Evolutionary conservation across 2,113 vertebrate genomes (phyloP).

Genomic region (Romanogobio albipinnatus): DNA sequence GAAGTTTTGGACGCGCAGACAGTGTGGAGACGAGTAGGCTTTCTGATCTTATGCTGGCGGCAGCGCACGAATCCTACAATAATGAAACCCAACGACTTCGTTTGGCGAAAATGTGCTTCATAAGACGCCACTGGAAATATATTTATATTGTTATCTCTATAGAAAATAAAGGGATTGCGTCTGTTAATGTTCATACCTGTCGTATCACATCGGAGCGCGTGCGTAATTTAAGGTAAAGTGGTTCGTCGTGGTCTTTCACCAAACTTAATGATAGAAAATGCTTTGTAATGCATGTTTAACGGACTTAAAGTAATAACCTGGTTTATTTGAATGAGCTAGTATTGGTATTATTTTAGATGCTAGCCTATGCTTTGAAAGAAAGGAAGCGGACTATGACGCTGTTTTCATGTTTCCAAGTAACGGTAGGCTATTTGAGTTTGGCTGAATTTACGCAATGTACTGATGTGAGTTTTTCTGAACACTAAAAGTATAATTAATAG

Average conservation of each 20-base stretch:
- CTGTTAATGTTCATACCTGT: conserved; percentile 31
- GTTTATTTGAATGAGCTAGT: background rate
- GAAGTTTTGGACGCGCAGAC: conserved; percentile 50
- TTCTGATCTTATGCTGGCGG: background rate
- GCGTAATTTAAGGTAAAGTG: conserved; percentile 74
- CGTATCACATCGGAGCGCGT: conserved; percentile 67
- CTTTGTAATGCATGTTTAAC: conserved; percentile 50
- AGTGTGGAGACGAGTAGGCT: conserved; percentile 27
- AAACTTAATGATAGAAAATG: conserved; percentile 9
- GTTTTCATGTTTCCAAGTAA: background rate
- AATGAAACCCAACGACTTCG: background rate
- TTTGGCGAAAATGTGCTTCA: background rate
- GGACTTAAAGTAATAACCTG: background rate
- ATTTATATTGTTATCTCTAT: background rate
- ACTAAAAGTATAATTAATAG: background rate
- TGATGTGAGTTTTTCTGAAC: background rate
- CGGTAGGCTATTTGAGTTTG: background rate
- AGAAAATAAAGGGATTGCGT: conserved; percentile 43
- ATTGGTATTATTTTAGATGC: background rate
- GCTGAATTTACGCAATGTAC: background rate
- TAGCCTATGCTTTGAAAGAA: background rate
- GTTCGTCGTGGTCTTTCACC: conserved; percentile 57
- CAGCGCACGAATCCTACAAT: background rate
- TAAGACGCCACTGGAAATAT: background rate
- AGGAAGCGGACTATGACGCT: background rate